Evolutionary conservation across 1,140 invertebrate species (phyloP).

Genomic region (Bicyclus anynana): DNA sequence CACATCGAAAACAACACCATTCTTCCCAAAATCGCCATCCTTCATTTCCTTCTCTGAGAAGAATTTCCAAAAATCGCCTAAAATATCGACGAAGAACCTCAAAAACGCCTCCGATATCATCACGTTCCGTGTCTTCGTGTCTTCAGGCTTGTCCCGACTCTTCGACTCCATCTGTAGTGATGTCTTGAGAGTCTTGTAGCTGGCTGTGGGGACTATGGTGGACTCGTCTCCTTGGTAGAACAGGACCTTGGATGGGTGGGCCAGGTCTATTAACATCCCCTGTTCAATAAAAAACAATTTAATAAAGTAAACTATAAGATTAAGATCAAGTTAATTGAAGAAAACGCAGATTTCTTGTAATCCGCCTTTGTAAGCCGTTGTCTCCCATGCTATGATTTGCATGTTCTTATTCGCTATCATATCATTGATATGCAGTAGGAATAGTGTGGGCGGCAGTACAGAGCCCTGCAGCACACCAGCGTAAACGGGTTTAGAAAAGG

Average conservation of each 20-base stretch:
- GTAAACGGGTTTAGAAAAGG: no score
- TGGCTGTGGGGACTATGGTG: conserved; percentile 80
- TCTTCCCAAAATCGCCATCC: conserved; percentile 50
- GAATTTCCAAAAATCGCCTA: conserved; percentile 80
- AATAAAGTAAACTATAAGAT: no score
- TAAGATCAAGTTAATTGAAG: no score
- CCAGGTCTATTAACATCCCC: conserved; percentile 69
- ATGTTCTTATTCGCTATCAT: no score
- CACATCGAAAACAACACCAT: conserved; percentile 63
- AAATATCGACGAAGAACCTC: conserved; percentile 82
- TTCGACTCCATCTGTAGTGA: conserved; percentile 80
- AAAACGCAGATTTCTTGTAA: no score
- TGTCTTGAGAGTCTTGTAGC: conserved; percentile 80
- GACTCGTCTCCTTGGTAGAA: conserved; percentile 81
- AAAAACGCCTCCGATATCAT: conserved; percentile 85
- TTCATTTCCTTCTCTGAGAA: conserved; percentile 44
- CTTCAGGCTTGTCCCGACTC: conserved; percentile 51
- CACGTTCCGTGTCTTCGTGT: conserved; percentile 78
- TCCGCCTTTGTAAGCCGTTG: no score
- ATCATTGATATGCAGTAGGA: no score
- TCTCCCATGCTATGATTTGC: no score
- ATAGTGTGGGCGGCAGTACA: no score
- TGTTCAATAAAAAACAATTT: conserved; percentile 28
- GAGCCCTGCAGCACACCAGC: no score
- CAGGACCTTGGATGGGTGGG: conserved; percentile 51